Percentiles rank a stretch among this genome's conserved stretches.
Evolutionary conservation across 2,113 vertebrate genomes (phyloP).

Genomic region (Poeciliopsis retropinna): DNA sequence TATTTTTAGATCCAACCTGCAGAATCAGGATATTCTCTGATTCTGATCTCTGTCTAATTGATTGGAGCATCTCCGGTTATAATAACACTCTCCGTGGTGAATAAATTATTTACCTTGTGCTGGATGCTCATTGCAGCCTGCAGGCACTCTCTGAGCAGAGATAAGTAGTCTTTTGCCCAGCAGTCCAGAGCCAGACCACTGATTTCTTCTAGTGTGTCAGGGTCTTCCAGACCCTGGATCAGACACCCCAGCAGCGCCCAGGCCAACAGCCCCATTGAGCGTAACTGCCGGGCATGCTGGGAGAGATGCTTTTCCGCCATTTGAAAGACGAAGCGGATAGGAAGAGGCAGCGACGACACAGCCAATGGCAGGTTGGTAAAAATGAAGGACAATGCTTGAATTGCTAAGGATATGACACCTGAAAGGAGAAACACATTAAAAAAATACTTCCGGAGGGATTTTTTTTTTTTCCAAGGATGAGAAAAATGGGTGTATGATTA

Average conservation of each 20-base stretch:
- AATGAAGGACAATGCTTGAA: slow-evolving; percentile 91
- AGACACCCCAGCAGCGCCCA: slow-evolving; percentile 89
- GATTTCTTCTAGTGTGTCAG: slow-evolving; percentile 84
- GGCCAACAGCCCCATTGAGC: slow-evolving; percentile 88
- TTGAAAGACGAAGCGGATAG: slow-evolving; percentile 92
- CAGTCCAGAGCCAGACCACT: slow-evolving; percentile 84
- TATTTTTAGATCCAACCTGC: not conserved
- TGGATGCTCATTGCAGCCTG: slow-evolving; percentile 84
- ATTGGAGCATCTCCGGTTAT: not conserved
- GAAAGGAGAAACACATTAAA: slow-evolving; percentile 27
- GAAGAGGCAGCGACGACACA: slow-evolving; percentile 90
- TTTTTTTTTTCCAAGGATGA: not conserved
- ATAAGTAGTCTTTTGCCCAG: slow-evolving; percentile 86
- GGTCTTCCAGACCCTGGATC: slow-evolving; percentile 88
- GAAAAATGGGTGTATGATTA: slow-evolving; percentile 54
- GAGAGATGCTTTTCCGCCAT: slow-evolving; percentile 89
- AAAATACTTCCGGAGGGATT: not conserved
- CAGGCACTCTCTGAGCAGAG: slow-evolving; percentile 87
- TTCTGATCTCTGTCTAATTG: not conserved
- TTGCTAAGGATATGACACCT: slow-evolving; percentile 83
- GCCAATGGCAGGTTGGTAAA: slow-evolving; percentile 91
- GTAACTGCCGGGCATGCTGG: slow-evolving; percentile 86
- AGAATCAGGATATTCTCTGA: not conserved
- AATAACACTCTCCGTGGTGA: not conserved
- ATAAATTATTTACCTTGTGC: slow-evolving; percentile 71